Conservation (phyloP, 1,140 invertebrate species). For the Ptiloglossa arizonensis region DNA sequence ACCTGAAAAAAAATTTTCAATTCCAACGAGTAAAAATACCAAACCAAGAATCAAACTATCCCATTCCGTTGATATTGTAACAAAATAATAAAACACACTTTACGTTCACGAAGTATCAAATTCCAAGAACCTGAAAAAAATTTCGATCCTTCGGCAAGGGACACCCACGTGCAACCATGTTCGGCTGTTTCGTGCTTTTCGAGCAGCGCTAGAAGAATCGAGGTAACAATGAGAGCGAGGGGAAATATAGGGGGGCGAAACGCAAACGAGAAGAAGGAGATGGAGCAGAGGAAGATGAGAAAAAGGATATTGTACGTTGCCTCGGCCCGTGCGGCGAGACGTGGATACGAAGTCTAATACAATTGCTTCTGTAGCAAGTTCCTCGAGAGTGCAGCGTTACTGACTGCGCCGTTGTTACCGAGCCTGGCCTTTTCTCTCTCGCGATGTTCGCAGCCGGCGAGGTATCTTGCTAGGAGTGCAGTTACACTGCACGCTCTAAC, state of each 20-base stretch:
- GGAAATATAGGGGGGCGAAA: conserved; percentile 16
- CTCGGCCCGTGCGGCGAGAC: conserved; percentile 7
- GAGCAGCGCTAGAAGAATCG: conserved; percentile 3
- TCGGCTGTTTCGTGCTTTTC: conserved; percentile 1
- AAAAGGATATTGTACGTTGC: conserved; percentile 16
- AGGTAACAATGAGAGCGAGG: conserved; percentile 33
- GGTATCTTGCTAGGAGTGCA: conserved; percentile 40
- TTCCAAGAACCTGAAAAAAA: too few relatives aligned
- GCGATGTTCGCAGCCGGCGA: conserved; percentile 28
- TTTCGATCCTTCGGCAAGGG: too few relatives aligned
- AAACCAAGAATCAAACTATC: too few relatives aligned
- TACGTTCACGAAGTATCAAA: too few relatives aligned
- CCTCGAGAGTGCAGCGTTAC: conserved; percentile 31
- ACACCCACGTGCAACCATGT: too few relatives aligned
- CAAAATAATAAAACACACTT: too few relatives aligned
- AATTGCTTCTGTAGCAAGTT: conserved; percentile 65
- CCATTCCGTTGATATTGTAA: too few relatives aligned
- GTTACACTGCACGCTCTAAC: conserved; percentile 46
- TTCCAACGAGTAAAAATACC: too few relatives aligned
- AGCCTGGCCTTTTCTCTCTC: conserved; percentile 25
- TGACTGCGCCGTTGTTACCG: not conserved
- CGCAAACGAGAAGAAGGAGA: conserved; percentile 10
- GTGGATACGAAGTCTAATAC: conserved; percentile 58
- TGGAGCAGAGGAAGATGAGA: not conserved
- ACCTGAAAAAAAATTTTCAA: too few relatives aligned